Conservation (phyloP, 2,888 invertebrate species). For the Colostygia pectinataria region DNA sequence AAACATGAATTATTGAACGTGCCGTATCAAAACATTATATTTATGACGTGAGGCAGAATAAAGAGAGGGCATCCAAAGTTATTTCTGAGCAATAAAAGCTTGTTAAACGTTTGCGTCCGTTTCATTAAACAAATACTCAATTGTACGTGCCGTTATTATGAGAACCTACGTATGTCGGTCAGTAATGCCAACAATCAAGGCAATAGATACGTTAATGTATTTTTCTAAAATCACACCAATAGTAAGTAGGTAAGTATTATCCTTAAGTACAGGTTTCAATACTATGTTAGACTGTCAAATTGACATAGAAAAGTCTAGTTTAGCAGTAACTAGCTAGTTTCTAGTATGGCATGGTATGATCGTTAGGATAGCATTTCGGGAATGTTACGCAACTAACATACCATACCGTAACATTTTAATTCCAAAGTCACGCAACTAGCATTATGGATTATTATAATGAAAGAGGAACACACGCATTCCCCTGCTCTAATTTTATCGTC, state of each 20-base stretch:
- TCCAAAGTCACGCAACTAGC: slow-evolving; percentile 54
- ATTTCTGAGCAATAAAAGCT: slow-evolving; percentile 39
- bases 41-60: slow-evolving; percentile 17
- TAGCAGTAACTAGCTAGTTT: no score
- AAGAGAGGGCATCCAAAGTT: slow-evolving; percentile 18
- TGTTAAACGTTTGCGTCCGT: slow-evolving; percentile 33
- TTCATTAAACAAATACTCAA: slow-evolving; percentile 32
- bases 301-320: no score
- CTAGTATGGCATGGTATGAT: not conserved
- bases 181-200: slow-evolving; percentile 12
- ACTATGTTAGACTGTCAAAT: no score
- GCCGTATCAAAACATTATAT: slow-evolving; percentile 33
- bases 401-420: slow-evolving; percentile 48
- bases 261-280: no score
- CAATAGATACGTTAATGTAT: no score
- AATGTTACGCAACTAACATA: slow-evolving; percentile 45
- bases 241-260: no score
- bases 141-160: slow-evolving; percentile 32
- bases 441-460: slow-evolving; percentile 46
- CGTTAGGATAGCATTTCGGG: slow-evolving; percentile 33
- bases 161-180: slow-evolving; percentile 20
- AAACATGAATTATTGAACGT: slow-evolving; percentile 36
- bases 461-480: slow-evolving; percentile 46
- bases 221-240: no score
- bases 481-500: slow-evolving; percentile 52